phyloP scores from a whole-genome alignment of 2,888 invertebrate genomes.

The Amiota minor region DNA sequence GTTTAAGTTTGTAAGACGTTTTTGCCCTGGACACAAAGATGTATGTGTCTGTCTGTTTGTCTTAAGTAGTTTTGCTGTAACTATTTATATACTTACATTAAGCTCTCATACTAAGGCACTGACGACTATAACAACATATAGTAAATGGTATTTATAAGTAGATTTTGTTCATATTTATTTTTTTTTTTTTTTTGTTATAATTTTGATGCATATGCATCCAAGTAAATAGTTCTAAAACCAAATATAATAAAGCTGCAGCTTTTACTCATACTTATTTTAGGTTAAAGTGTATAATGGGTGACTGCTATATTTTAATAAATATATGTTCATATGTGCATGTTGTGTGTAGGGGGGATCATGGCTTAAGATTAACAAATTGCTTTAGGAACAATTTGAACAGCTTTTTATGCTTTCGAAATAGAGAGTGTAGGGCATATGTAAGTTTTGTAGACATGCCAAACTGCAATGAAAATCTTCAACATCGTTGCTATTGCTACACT shows the following conservation, averaged over 20 bases:
- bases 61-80: slow-evolving; percentile 24
- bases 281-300: slow-evolving; percentile 15
- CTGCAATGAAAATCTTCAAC: too few species aligned
- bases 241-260: slow-evolving; percentile 5
- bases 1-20: too few species aligned
- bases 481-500: slow-evolving; percentile 8
- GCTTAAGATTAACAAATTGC: slow-evolving; percentile 1
- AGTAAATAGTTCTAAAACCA: neutral
- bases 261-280: neutral
- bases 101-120: neutral
- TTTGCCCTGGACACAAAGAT: too few species aligned
- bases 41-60: neutral
- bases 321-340: too few species aligned
- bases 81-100: slow-evolving; percentile 2
- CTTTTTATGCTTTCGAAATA: neutral
- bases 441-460: neutral
- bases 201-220: neutral
- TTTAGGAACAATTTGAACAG: neutral
- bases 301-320: neutral
- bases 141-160: neutral
- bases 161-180: neutral
- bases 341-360: too few species aligned
- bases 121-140: neutral
- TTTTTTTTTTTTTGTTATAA: too few species aligned
- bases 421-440: neutral